Evolutionary conservation across 2,888 invertebrate species (phyloP), one percentile per base, ranked within the genome.

Genomic region (Meganola albula): DNA sequence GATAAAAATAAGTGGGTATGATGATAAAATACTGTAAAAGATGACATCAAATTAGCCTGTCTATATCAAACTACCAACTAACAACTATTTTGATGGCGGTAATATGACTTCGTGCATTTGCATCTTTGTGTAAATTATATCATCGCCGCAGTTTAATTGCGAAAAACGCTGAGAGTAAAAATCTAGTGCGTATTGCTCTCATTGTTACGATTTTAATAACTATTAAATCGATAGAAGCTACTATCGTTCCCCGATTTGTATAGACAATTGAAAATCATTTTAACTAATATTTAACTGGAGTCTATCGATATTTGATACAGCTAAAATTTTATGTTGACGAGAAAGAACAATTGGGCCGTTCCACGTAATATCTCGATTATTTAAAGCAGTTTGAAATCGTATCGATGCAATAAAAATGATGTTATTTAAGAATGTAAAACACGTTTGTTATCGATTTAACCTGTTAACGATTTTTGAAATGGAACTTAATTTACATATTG

Each of bases 271-370:
- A 31, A 56, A 52, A 44, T 37, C 34, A 41, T 55, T 48, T 46
- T 39, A 53, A 54, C 44, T 45, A 37, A 33, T 50, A 46, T 42
- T 31, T 44, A 31, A 54, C 44, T 45, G 39, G 34, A 51, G 47
- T 42, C 31, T 44, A 31, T 34, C 44, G 27, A 34, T 33, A 35
- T n/a, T n/a, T n/a, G n/a, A n/a, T 23, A 34, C 28, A 14, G 28
- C 36, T 41, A n/a, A 40, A 50, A 36, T 27, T 42, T 41, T 40
- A 44, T 40, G 27, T 31, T 16, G 36, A 42, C 40, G 30, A 42
- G 41, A 45, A 43, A 50, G 42, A 55, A 44, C 54, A 62, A 63
- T 49, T 50, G 47, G 58, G 45, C 34, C 47, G 43, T 37, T 49
- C 33, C 40, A 41, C 42, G n/a, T n/a, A n/a, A 58, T 50, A 48